Conservation (phyloP, 2,888 invertebrate genomes). For the Parnassius glacialis region DNA sequence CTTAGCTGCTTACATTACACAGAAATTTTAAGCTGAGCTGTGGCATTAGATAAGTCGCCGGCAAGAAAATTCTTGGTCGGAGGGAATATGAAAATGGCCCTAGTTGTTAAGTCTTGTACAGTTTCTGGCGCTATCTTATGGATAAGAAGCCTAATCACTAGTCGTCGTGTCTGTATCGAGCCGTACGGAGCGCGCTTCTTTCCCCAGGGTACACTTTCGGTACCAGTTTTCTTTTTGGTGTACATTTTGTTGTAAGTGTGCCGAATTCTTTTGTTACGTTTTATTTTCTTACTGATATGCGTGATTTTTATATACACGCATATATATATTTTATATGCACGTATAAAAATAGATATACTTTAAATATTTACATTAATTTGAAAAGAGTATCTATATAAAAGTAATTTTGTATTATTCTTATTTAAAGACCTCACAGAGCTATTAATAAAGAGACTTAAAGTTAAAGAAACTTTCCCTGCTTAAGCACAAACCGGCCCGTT, state of each 20-base stretch:
- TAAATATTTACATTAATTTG: not conserved
- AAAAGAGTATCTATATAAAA: conserved; percentile 6
- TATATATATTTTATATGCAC: too few species aligned
- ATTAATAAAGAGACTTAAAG: conserved; percentile 75
- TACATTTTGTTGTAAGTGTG: conserved; percentile 79
- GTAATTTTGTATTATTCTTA: conserved; percentile 27
- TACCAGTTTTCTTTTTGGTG: conserved; percentile 80
- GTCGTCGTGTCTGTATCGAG: conserved; percentile 79
- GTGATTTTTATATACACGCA: conserved; percentile 55
- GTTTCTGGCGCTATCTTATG: conserved; percentile 80
- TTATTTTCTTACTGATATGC: conserved; percentile 66
- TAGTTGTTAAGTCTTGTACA: conserved; percentile 81
- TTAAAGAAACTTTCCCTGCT: conserved; percentile 68
- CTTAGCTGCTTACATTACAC: conserved; percentile 64
- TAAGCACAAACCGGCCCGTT: conserved; percentile 60
- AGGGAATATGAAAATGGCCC: conserved; percentile 79
- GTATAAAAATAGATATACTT: not conserved
- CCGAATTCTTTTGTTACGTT: conserved; percentile 76
- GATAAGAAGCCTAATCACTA: conserved; percentile 81
- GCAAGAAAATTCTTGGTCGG: conserved; percentile 74
- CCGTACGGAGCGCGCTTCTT: conserved; percentile 67
- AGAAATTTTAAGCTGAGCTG: conserved; percentile 69
- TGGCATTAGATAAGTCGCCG: conserved; percentile 74
- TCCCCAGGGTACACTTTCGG: conserved; percentile 77
- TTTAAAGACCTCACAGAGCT: conserved; percentile 59